Evolutionary conservation across 2,888 invertebrate genomes (phyloP), one percentile per base, ranked within the genome.

Genomic region (Laspeyria flexula): DNA sequence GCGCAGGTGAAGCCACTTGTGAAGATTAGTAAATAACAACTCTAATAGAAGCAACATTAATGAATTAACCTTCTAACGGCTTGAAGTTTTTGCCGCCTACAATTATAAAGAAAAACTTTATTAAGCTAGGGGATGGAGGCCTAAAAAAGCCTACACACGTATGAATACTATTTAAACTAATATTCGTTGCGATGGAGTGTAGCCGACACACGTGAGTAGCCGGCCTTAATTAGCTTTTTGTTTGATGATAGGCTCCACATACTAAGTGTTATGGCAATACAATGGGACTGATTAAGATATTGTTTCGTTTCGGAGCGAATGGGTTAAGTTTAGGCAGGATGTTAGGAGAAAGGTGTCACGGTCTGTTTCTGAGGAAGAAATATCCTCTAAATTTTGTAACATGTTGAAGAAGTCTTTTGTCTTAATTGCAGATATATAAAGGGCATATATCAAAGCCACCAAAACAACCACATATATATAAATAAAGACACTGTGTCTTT

Each of bases 221-320:
- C 41, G 39, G 58, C 15, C 56, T 62, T 73, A 75, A 75, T 77
- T 75, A 64, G 34, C 66, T 77, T 76, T 77, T 75, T 77, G 71
- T 73, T 59, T 50, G 40, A 46, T 67, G 75, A 66, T 64, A 60
- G 66, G 77, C 72, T 77, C 77, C 73, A 73, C 35, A 72, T 72
- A 55, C 55, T 47, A 35, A 52, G 33, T 46, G 41, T 41, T 44
- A 23, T 40, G 46, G 43, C 11, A 41, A 46, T 7, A 61, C 60
- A 45, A 40, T 40, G 30, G 15, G 34, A 34, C 18, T 18, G 2
- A 7, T 7, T 6, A 23, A 10, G 15, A 48, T 39, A 48, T 37
- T 35, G 47, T 34, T 37, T 10, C 31, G 43, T 35, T 27, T 35
- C 6, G 29, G 45, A 10, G 15, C 12, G 13, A 38, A 31, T 38